Evolutionary conservation across 1,140 invertebrate genomes (phyloP), one percentile per base, ranked within the genome.

Genomic region (Diorhabda elongata): DNA sequence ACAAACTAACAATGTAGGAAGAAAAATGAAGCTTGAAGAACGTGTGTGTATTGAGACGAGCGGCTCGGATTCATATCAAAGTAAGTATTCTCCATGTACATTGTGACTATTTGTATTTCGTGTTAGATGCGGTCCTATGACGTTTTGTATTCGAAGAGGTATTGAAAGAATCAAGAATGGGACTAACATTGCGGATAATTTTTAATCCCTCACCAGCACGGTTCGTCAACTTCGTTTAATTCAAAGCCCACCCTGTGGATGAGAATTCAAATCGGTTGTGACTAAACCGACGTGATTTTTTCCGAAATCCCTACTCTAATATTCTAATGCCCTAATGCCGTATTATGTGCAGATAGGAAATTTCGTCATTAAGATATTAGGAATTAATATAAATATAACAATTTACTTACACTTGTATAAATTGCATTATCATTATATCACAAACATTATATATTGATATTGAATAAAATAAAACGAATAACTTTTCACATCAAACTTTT

Each of bases 211-310:
- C 62, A 62, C 5, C 4, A 61, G 60, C 66, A 68, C 66, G 66
- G 58, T 62, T 68, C 66, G 66, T 62, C 66, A 68, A 62, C 61
- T 68, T 62, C 66, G 62, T 68, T 68, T 68, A 68, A 68, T 42
- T 68, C 66, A 62, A 44, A 58, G 60, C 66, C 66, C 47, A 68
- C 66, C 66, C 66, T 26, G 26, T 59, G 66, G 59, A 68, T 66
- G 45, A n/a, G 47, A 26, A 26, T 4, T 52, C 47, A 52, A 59
- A 58, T 66, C 47, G 52, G 56, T 66, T 59, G n/a, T 64, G 64
- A 66, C 56, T 66, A 58, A 66, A 45, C 57, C 58, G 42, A 59
- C 52, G 43, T 45, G 45, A 42, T 66, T 66, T 57, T 66, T 66
- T 42, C 7, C 7, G 64, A 47, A 64, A 45, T 66, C 56, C 42